These are phyloP conservation scores for Mirounga angustirostris DNA, from an alignment of 2,113 vertebrate genomes.

Conservation along the genomic window DNA sequence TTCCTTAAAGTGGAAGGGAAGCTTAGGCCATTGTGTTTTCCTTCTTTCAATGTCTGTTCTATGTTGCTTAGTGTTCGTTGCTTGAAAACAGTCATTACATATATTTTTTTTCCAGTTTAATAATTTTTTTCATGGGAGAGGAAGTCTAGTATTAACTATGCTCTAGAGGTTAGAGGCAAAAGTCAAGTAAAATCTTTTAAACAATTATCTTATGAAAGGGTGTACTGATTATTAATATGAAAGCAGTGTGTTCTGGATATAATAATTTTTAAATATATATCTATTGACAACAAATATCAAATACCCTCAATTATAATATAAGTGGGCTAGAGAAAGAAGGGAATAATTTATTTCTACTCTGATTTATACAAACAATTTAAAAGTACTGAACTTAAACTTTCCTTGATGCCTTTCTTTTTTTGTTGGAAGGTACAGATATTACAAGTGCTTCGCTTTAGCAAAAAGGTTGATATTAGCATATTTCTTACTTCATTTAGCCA, in stretches of 20 bases:
- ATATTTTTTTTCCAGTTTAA: not conserved
- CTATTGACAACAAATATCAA: not conserved
- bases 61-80: not conserved
- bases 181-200: not conserved
- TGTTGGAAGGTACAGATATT: not conserved
- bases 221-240: not conserved
- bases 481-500: conserved; percentile 20
- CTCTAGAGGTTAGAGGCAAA: not conserved
- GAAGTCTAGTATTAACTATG: not conserved
- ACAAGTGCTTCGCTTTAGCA: not conserved
- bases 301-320: not conserved
- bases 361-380: not conserved
- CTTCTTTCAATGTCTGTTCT: not conserved
- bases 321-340: not conserved
- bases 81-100: not conserved
- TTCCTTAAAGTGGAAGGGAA: not conserved
- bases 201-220: not conserved
- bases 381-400: not conserved
- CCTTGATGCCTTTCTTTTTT: not conserved
- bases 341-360: conserved; percentile 33
- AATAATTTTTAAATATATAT: not conserved
- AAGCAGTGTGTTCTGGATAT: not conserved
- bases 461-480: not conserved
- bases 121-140: not conserved
- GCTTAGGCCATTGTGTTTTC: not conserved